Evolutionary conservation across 2,888 invertebrate species (phyloP), one percentile per base, ranked within the genome.

Genomic region (Scaptomyza tumidula): DNA sequence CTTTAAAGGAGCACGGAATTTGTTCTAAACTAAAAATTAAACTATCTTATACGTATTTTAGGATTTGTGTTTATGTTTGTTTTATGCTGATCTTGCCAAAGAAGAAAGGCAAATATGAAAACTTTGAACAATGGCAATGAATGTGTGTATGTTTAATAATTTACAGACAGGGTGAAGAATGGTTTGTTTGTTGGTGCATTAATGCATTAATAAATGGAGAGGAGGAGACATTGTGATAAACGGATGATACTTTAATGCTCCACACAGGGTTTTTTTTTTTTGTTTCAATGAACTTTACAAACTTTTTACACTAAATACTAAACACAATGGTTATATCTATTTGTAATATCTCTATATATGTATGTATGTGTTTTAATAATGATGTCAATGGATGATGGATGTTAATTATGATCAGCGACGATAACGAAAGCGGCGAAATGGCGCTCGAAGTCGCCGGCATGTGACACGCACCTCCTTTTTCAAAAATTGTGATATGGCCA

Each of bases 401-500:
- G 59, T 46, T 60, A 55, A 45, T 37, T 49, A 59, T 69, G 73
- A 86, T 90, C 89, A 91, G 80, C 91, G 90, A 53, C 91, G 90
- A 75, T 90, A 91, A 43, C 91, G 91, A 80, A 91, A 91, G 55
- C 91, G 90, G 46, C 91, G 83, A 69, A 91, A 91, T 11, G 91
- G 91, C 49, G 91, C 89, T 11, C 91, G 78, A 41, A 91, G 75
- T 29, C 91, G 84, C 27, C 91, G 88, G 41, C 91, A 91, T 61
- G 86, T 88, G 35, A 91, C 91, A 71, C 91, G 90, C 41, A 91
- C 91, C 81, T 91, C 91, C 73, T 91, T 91, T 64, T 91, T 90
- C 7, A 91, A 78, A 69, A 91, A 91, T 69, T 89, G 91, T 50
- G 88, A 90, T 65, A 91, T 91, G 57, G 90, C 90, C 61, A 90